These are phyloP conservation scores for Listrodromus nycthemerus DNA, from an alignment of 2,888 invertebrate genomes.

Conservation along the genomic window DNA sequence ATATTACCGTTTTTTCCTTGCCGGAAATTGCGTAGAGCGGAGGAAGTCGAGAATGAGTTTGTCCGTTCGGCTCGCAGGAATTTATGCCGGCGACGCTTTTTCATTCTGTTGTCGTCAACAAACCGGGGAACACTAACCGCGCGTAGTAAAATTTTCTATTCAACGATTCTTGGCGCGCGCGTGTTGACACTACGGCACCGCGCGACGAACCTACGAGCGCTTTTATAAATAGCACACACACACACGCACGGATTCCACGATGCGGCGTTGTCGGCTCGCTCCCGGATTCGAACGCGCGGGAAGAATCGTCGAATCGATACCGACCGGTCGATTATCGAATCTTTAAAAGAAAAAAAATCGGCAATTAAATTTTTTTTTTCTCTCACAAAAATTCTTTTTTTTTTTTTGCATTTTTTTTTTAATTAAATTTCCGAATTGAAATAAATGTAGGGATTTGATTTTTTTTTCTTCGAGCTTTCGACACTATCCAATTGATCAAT, in stretches of 20 bases:
- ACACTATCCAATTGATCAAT: too few species aligned
- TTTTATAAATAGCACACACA: constrained; percentile 63
- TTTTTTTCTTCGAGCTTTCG: too few species aligned
- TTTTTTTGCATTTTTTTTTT: too few species aligned
- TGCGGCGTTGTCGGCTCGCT: background rate
- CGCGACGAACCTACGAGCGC: constrained; percentile 26
- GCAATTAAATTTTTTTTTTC: too few species aligned
- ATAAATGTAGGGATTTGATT: too few species aligned
- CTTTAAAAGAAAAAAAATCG: background rate
- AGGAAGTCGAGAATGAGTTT: background rate
- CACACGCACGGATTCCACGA: constrained; percentile 33
- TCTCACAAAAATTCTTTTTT: too few species aligned
- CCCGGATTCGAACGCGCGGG: background rate
- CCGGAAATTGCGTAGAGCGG: background rate
- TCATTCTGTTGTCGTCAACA: constrained; percentile 59
- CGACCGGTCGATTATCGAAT: background rate
- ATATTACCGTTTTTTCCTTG: background rate
- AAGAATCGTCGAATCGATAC: background rate
- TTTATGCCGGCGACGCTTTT: constrained; percentile 9
- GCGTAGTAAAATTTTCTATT: constrained; percentile 67
- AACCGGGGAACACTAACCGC: constrained; percentile 50
- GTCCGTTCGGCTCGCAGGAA: background rate
- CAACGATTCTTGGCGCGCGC: constrained; percentile 69
- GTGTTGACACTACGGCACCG: constrained; percentile 49
- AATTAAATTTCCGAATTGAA: too few species aligned